Percentiles rank a stretch among this genome's conserved stretches.
Evolutionary conservation across 2,888 invertebrate species (phyloP).

Genomic region (Idaea straminata): DNA sequence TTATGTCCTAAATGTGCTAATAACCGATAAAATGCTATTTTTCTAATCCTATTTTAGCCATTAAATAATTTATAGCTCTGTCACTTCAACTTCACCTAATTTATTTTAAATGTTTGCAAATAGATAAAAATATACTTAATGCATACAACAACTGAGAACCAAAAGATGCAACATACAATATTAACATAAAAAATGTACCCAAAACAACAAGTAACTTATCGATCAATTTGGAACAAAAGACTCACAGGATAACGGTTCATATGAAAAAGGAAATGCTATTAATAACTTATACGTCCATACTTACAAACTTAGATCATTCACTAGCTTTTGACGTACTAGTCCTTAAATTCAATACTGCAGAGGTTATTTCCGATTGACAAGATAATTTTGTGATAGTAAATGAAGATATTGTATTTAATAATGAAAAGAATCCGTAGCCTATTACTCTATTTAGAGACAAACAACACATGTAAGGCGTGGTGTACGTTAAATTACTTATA

Average conservation of each 20-base stretch:
- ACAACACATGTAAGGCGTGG: conserved; percentile 12
- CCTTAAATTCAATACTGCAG: not conserved
- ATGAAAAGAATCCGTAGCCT: conserved; percentile 59
- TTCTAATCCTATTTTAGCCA: no score
- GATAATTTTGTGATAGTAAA: conserved; percentile 5
- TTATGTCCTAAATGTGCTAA: no score
- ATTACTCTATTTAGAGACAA: conserved; percentile 37
- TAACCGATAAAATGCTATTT: no score
- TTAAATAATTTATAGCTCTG: no score
- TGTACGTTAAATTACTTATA: not conserved
- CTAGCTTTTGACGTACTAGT: not conserved
- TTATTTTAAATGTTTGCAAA: not conserved
- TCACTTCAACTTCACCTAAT: not conserved
- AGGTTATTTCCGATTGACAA: not conserved
- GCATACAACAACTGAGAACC: conserved; percentile 1
- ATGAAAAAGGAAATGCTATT: conserved; percentile 56
- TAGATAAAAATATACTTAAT: not conserved
- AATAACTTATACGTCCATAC: conserved; percentile 42
- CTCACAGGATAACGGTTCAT: conserved; percentile 40
- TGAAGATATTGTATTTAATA: conserved; percentile 43
- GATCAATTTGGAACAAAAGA: conserved; percentile 33
- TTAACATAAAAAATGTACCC: not conserved
- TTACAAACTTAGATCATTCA: conserved; percentile 9
- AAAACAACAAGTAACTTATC: conserved; percentile 27
- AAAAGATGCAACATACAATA: conserved; percentile 7